Evolutionary conservation across 2,113 vertebrate genomes (phyloP), one percentile per base, ranked within the genome.

Genomic region (Saguinus imperator): DNA sequence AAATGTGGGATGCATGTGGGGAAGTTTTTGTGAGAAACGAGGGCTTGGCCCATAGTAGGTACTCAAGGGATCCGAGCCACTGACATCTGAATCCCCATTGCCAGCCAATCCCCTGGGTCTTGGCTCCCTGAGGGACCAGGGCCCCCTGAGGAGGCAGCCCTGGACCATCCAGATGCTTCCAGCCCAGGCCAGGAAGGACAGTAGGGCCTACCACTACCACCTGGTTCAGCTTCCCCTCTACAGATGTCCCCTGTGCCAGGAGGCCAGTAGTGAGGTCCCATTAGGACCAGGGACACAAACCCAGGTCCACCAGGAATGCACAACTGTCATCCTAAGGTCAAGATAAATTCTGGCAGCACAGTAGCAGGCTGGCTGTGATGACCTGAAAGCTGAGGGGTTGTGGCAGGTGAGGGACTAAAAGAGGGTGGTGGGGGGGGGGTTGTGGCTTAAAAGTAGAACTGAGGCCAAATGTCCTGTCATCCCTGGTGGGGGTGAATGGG

Each of bases 1-100:
- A 29, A 58, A n/a, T 7, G 11, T 0, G 1, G n/a, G 81, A 13
- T 6, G 1, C 0, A 0, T 3, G 2, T 27, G 75, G n/a, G 57
- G n/a, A 87, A 48, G 17, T 37, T 79, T 64, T 14, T 64, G 72
- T 75, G 58, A 94, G 50, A 35, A 89, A 61, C 0, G 0, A 70
- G 29, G 64, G 64, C 83, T 21, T 18, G 7, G 48, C 32, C 52
- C 37, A 35, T 16, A 57, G 80, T 27, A 86, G 50, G 45, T 4
- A 11, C 64, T 77, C 11, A 27, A 40, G 55, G 66, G 61, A 10
- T 37, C 37, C 8, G 6, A 55, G n/a, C 66, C 8, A 43, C 29
- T 73, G 21, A 43, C 88, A 66, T 52, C 83, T 64, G 45, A 91
- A n/a, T 64, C n/a, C 1, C 64, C 17, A 6, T 17, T 17, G 25